A percentile compares a stretch with the other conserved stretches of the same genome.
phyloP scores from a whole-genome alignment of 2,797 vertebrate genomes.

The Heterohyrax brucei region DNA sequence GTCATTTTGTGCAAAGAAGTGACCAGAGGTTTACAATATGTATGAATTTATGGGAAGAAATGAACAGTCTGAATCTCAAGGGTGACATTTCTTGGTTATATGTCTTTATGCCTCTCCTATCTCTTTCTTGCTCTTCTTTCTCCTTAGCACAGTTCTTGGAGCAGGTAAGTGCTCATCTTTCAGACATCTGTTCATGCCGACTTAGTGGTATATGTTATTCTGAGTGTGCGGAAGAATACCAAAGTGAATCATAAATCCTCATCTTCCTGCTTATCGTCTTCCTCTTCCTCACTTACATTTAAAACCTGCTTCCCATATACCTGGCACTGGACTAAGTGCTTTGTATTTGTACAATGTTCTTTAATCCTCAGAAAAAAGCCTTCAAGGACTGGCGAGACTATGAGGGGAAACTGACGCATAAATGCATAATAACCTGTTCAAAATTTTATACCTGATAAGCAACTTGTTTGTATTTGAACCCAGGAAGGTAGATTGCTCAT shows the following conservation, averaged over 20 bases:
- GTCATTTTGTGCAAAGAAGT: not conserved
- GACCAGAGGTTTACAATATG: not conserved
- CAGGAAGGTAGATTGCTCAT: too few relatives aligned
- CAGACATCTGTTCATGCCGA: not conserved
- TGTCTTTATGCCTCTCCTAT: not conserved
- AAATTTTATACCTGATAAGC: not conserved
- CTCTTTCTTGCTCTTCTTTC: not conserved
- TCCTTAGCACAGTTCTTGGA: not conserved
- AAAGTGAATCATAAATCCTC: not conserved
- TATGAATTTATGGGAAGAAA: not conserved
- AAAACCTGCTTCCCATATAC: not conserved
- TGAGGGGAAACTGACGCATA: not conserved
- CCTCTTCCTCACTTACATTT: not conserved
- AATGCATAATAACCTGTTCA: not conserved
- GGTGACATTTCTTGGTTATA: not conserved
- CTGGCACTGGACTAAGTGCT: not conserved
- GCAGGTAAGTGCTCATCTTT: not conserved
- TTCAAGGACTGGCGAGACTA: not conserved
- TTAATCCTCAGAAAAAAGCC: not conserved
- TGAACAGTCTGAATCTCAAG: not conserved
- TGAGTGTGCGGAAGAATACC: not conserved
- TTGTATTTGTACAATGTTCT: not conserved
- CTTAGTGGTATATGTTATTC: not conserved
- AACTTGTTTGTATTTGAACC: conserved; percentile 22
- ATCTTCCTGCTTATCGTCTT: not conserved